Evolutionary conservation across 2,888 invertebrate genomes (phyloP), one percentile per base, ranked within the genome.

Genomic region (Dorcus parallelipipedus): DNA sequence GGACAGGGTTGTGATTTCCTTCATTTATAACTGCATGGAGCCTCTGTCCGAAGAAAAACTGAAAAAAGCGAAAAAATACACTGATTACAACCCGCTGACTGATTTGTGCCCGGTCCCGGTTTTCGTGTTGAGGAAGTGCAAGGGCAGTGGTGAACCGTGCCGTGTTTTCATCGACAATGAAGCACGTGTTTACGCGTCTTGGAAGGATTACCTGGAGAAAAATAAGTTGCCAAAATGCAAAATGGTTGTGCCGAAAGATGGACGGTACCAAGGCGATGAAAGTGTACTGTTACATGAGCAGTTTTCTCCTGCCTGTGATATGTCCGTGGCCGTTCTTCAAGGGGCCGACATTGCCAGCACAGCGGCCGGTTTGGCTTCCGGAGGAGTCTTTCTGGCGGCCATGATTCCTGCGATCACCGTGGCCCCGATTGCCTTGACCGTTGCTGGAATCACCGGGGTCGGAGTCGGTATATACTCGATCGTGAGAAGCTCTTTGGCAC

Each of bases 151-250:
- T 10, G 63, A 70, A 58, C 65, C 74, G 1, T 77, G 77, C 58
- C 67, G 75, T n/a, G 62, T 75, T 33, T 71, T 75, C 54, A 69
- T 77, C 9, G 77, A 77, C 63, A 62, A 72, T 47, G 66, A 79
- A 67, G 80, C 80, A n/a, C 77, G 85, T 58, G 81, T 83, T 1
- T 85, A 85, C 62, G 73, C 80, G 6, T 74, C 75, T 51, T 85
- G 85, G 85, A 67, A 77, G n/a, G 77, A 80, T 1, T 85, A 82
- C 71, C 70, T 84, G 55, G 71, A 69, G 9, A 72, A 80, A 47
- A 85, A 85, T 68, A 83, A 82, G 49, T 71, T 82, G 23, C 79
- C 81, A 2, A 77, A 83, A 72, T 83, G 84, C 74, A 80, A 81
- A 17, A 78, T 84, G 58, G 77, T 82, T 64, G 78, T 82, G 26